These are phyloP conservation scores for Calvadosia cruxmelitensis DNA, from an alignment of 30 jellyfish, hydroid and myxozoan genomes.

Conservation along the genomic window DNA sequence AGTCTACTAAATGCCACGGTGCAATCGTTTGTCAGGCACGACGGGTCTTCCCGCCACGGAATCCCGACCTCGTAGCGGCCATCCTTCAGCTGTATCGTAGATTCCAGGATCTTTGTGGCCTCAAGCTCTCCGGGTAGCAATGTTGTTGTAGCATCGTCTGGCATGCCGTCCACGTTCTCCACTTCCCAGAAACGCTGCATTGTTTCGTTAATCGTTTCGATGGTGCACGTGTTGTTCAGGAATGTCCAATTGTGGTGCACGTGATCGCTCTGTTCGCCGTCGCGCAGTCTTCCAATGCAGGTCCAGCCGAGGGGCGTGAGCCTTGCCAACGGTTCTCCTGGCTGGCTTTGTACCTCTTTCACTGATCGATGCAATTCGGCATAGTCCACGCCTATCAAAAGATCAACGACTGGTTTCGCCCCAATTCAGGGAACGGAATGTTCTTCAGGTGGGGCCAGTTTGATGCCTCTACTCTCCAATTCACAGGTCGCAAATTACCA, in stretches of 20 bases:
- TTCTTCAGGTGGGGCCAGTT: constrained; percentile 5
- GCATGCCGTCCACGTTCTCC: too few species aligned
- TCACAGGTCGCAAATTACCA: constrained; percentile 23
- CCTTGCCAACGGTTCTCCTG: not conserved
- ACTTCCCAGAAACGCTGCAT: too few species aligned
- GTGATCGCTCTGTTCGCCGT: too few species aligned
- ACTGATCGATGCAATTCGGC: not conserved
- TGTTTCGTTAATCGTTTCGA: too few species aligned
- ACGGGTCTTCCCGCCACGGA: constrained; percentile 10
- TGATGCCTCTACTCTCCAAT: constrained; percentile 5
- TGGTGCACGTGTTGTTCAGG: too few species aligned
- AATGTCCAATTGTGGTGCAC: too few species aligned
- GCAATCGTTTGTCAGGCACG: constrained; percentile 4
- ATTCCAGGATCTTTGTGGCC: constrained; percentile 13
- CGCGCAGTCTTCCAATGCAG: too few species aligned
- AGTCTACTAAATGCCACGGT: constrained; percentile 20
- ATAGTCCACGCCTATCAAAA: not conserved
- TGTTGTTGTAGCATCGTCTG: too few species aligned
- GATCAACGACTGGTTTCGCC: not conserved
- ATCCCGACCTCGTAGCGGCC: constrained; percentile 29
- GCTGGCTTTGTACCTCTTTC: not conserved
- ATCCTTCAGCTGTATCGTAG: constrained; percentile 3
- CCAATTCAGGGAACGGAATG: constrained; percentile 1
- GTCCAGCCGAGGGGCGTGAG: too few species aligned
- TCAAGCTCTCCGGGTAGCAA: too few species aligned